Percentiles rank a stretch among this genome's conserved stretches.
These are phyloP conservation scores for Terebella lapidaria DNA, from an alignment of 2,888 invertebrate species.

Conservation along the genomic window DNA sequence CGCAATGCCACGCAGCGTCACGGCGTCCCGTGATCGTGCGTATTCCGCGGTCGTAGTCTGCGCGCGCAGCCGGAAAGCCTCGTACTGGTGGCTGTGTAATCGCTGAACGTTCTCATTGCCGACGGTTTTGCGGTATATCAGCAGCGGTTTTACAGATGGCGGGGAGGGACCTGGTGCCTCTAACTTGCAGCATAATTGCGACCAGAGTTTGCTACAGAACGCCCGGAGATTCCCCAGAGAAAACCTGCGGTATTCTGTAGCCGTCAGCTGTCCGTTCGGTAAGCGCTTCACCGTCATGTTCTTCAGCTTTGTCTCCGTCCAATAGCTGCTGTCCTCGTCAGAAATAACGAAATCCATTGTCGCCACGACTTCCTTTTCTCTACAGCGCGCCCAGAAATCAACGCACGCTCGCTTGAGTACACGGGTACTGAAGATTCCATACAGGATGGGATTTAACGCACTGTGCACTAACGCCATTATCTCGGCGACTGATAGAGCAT, in stretches of 20 bases:
- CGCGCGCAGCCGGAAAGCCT: background rate
- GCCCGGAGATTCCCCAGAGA: too few species aligned
- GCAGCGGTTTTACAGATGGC: background rate
- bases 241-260: too few species aligned
- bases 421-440: conserved; percentile 48
- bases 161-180: too few species aligned
- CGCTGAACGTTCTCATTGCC: background rate
- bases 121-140: background rate
- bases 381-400: background rate
- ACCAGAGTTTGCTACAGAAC: background rate
- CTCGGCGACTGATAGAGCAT: conserved; percentile 36
- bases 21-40: too few species aligned
- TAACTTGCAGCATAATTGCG: background rate
- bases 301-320: background rate
- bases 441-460: conserved; percentile 54
- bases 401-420: background rate
- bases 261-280: background rate
- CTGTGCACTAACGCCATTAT: conserved; percentile 47
- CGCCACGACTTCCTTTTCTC: background rate
- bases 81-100: background rate
- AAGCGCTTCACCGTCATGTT: background rate
- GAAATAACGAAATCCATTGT: background rate
- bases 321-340: background rate
- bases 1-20: too few species aligned
- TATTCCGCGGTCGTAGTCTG: too few species aligned